Evolutionary conservation across 2,113 vertebrate genomes (phyloP).

Genomic region (Lampris incognitus): DNA sequence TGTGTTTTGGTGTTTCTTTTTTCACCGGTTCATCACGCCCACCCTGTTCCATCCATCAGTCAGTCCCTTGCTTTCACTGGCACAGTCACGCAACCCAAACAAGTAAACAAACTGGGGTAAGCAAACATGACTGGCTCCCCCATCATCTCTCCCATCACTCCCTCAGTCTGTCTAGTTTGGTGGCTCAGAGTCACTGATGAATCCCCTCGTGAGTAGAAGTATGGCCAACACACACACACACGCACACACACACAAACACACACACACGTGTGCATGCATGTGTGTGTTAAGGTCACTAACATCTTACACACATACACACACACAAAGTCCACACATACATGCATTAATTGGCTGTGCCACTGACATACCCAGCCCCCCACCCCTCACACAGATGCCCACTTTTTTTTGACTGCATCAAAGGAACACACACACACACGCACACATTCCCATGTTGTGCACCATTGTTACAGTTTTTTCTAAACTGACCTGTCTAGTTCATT

Average conservation of each 20-base stretch:
- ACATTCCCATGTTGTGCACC: neutral
- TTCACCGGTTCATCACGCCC: no score
- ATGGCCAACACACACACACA: conserved; percentile 6
- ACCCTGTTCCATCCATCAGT: no score
- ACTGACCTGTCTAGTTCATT: conserved; percentile 11
- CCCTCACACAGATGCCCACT: no score
- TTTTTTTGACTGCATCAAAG: neutral
- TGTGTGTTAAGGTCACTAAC: neutral
- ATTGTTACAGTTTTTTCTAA: conserved; percentile 2
- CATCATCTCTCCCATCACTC: conserved; percentile 31
- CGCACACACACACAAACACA: neutral
- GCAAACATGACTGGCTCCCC: no score
- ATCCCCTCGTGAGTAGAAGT: no score
- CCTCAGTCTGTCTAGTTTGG: conserved; percentile 55
- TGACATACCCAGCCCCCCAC: no score
- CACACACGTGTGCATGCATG: neutral
- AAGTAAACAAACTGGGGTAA: no score
- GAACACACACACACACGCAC: neutral
- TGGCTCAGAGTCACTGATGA: conserved; percentile 35
- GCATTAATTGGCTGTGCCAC: neutral
- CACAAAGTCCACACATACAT: neutral
- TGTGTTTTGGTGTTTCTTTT: no score
- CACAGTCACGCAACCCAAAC: no score
- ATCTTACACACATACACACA: neutral
- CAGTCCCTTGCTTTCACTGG: no score